Evolutionary conservation across 2,888 invertebrate species (phyloP).

Genomic region (Chrysolina haemoptera): DNA sequence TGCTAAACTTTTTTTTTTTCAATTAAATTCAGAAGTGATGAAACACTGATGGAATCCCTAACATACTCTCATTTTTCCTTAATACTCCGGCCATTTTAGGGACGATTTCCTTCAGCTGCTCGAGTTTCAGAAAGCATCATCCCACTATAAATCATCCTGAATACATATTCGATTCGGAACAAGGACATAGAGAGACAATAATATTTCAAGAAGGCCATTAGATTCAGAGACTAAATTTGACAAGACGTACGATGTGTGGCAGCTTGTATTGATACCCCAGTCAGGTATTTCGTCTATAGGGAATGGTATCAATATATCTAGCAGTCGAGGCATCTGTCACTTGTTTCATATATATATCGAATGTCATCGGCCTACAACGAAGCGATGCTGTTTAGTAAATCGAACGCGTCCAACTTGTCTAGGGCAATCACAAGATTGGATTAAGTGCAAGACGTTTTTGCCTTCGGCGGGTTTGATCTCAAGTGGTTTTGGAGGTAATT

Average conservation of each 20-base stretch:
- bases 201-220: slow-evolving; percentile 66
- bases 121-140: slow-evolving; percentile 44
- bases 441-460: slow-evolving; percentile 45
- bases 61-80: background rate
- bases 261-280: slow-evolving; percentile 64
- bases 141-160: slow-evolving; percentile 49
- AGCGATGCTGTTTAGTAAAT: slow-evolving; percentile 58
- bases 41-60: background rate
- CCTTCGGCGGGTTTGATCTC: slow-evolving; percentile 15
- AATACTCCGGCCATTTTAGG: slow-evolving; percentile 1
- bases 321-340: slow-evolving; percentile 61
- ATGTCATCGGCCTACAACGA: slow-evolving; percentile 58
- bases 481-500: slow-evolving; percentile 19
- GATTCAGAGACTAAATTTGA: slow-evolving; percentile 64
- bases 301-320: slow-evolving; percentile 64
- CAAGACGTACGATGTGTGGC: slow-evolving; percentile 65
- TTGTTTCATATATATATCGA: slow-evolving; percentile 61
- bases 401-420: slow-evolving; percentile 55
- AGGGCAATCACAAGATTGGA: slow-evolving; percentile 55
- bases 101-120: slow-evolving; percentile 30
- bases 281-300: slow-evolving; percentile 64
- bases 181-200: slow-evolving; percentile 60
- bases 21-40: background rate
- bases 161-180: slow-evolving; percentile 53
- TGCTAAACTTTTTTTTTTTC: too few relatives aligned